Percentiles rank a stretch among this genome's conserved stretches.
These are phyloP conservation scores for Sebastes kiyomatsui DNA, from an alignment of 2,797 vertebrate species.

Conservation along the genomic window DNA sequence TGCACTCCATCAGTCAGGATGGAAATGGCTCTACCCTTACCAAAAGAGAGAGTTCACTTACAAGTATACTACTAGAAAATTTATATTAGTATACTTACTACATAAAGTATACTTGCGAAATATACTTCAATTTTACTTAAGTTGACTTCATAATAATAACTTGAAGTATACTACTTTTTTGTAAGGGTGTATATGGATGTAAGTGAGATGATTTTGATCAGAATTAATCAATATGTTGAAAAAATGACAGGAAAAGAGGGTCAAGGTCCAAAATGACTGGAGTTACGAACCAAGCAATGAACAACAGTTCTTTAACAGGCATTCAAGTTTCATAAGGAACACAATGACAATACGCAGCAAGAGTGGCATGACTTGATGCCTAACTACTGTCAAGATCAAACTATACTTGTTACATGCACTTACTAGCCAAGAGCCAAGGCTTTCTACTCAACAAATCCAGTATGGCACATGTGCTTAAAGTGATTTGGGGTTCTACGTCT, in stretches of 20 bases:
- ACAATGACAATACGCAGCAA: neutral
- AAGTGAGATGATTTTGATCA: neutral
- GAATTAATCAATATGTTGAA: neutral
- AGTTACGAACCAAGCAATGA: neutral
- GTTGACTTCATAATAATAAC: too few species aligned
- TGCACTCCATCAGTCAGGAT: neutral
- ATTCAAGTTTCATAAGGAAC: neutral
- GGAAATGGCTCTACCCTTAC: neutral
- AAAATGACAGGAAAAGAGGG: constrained; percentile 24
- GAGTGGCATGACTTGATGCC: neutral
- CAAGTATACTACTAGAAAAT: too few species aligned
- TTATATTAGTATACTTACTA: too few species aligned
- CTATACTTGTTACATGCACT: constrained; percentile 50
- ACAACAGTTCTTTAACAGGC: neutral
- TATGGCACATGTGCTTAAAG: neutral
- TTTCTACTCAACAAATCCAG: constrained; percentile 18
- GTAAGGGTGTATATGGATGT: neutral
- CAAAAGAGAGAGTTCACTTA: too few species aligned
- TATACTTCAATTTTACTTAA: too few species aligned
- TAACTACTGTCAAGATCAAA: neutral
- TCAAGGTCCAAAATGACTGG: neutral
- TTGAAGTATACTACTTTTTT: too few species aligned
- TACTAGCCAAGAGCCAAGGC: constrained; percentile 19
- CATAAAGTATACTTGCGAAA: too few species aligned
- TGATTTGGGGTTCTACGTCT: neutral